Percentiles rank a stretch among this genome's conserved stretches.
Evolutionary conservation across 2,797 vertebrate species (phyloP).

Genomic region (Prunella strophiata): DNA sequence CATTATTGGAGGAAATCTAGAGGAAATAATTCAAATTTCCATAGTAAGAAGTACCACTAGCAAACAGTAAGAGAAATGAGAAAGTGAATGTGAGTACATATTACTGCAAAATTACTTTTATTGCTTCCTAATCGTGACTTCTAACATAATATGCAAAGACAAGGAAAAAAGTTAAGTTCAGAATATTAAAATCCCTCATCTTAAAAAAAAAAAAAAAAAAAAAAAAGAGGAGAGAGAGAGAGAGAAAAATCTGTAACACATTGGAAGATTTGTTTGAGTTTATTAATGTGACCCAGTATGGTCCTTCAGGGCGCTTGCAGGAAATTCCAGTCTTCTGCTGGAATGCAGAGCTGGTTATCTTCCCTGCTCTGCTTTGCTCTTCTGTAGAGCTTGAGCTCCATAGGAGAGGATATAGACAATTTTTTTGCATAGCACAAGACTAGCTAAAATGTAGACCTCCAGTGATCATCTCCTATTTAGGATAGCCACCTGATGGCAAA

Average conservation of each 20-base stretch:
- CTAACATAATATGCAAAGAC: neutral
- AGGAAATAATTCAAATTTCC: neutral
- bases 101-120: neutral
- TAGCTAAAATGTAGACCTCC: neutral
- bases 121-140: neutral
- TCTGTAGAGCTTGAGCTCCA: neutral
- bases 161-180: neutral
- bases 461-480: neutral
- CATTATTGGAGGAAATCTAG: neutral
- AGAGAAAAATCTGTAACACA: neutral
- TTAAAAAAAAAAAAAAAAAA: neutral
- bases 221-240: neutral
- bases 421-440: neutral
- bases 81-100: neutral
- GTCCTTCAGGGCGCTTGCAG: neutral
- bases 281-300: neutral
- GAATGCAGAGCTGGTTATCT: neutral
- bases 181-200: neutral
- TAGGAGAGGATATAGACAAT: neutral
- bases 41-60: neutral
- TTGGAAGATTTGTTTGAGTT: neutral
- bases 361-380: neutral
- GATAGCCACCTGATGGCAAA: neutral
- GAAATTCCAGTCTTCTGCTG: neutral
- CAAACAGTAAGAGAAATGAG: slow-evolving; percentile 9